Conservation (phyloP, 2,113 vertebrate genomes). For the Archocentrus centrarchus region DNA sequence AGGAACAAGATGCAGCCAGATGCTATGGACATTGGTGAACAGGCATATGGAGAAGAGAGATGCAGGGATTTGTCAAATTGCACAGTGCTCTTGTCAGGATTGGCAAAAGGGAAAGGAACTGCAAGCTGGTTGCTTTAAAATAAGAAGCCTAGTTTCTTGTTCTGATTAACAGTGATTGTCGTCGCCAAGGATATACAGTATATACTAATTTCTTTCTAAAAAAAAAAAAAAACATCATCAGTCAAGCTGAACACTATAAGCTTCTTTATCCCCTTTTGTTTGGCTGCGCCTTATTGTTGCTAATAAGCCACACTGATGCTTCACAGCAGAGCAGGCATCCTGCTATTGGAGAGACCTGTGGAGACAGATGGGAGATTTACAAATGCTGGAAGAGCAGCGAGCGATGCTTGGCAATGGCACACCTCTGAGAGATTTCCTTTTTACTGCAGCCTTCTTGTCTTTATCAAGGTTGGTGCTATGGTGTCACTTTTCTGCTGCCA, state of each 20-base stretch:
- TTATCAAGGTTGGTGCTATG: slow-evolving; percentile 48
- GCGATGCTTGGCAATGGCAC: slow-evolving; percentile 46
- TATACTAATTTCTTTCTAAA: slow-evolving; percentile 2
- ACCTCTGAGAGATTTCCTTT: slow-evolving; percentile 48
- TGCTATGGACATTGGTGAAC: slow-evolving; percentile 6
- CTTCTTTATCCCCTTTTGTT: slow-evolving; percentile 34
- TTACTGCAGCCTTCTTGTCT: slow-evolving; percentile 41
- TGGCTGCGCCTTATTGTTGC: slow-evolving; percentile 34
- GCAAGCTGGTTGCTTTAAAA: slow-evolving; percentile 14
- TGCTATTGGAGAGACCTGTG: slow-evolving; percentile 54
- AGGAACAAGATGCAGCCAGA: slow-evolving; percentile 3
- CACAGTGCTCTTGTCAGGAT: slow-evolving; percentile 13
- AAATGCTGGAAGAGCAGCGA: slow-evolving; percentile 41
- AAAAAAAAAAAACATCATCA: not conserved
- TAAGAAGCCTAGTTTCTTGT: slow-evolving; percentile 9
- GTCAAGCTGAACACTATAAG: slow-evolving; percentile 10
- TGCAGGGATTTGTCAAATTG: slow-evolving; percentile 19
- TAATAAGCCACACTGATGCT: slow-evolving; percentile 36
- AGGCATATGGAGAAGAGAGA: slow-evolving; percentile 9
- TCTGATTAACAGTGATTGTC: slow-evolving; percentile 17
- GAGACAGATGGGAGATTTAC: slow-evolving; percentile 65
- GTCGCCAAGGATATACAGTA: slow-evolving; percentile 2
- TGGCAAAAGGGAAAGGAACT: not conserved
- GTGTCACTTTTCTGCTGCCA: slow-evolving; percentile 32
- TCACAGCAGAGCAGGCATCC: slow-evolving; percentile 39